phyloP scores from a whole-genome alignment of 2,113 vertebrate species.

The Protobothrops flavoviridis region DNA sequence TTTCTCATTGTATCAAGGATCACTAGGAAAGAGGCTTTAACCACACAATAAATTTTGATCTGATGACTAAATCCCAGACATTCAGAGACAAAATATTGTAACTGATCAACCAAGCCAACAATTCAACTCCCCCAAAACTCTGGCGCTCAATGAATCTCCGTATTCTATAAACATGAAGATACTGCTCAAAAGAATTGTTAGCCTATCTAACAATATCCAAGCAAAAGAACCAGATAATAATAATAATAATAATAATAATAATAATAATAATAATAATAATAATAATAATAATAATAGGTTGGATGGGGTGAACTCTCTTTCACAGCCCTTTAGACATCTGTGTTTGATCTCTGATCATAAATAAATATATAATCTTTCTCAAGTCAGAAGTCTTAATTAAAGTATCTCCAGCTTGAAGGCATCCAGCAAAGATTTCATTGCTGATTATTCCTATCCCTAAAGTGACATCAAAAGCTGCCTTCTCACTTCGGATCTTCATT shows the following conservation, averaged over 20 bases:
- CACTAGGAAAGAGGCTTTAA: background rate
- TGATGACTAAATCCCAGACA: background rate
- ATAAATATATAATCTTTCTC: background rate
- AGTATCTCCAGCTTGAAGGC: background rate
- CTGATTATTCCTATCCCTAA: background rate
- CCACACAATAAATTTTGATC: background rate
- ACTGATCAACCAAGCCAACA: background rate
- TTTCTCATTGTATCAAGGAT: background rate
- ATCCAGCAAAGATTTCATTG: background rate
- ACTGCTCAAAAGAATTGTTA: background rate
- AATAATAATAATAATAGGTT: too few relatives aligned
- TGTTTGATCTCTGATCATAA: background rate
- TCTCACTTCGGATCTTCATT: background rate
- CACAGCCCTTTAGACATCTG: background rate
- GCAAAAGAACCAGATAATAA: background rate
- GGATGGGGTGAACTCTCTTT: too few relatives aligned
- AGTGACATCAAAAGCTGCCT: background rate
- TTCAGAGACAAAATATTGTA: background rate
- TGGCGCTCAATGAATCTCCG: background rate
- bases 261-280: too few relatives aligned
- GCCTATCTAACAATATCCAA: background rate
- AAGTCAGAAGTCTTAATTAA: background rate
- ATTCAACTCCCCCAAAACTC: background rate
- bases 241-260: too few relatives aligned
- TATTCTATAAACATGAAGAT: background rate